Evolutionary conservation across 2,888 invertebrate genomes (phyloP).

Genomic region (Ormia ochracea): DNA sequence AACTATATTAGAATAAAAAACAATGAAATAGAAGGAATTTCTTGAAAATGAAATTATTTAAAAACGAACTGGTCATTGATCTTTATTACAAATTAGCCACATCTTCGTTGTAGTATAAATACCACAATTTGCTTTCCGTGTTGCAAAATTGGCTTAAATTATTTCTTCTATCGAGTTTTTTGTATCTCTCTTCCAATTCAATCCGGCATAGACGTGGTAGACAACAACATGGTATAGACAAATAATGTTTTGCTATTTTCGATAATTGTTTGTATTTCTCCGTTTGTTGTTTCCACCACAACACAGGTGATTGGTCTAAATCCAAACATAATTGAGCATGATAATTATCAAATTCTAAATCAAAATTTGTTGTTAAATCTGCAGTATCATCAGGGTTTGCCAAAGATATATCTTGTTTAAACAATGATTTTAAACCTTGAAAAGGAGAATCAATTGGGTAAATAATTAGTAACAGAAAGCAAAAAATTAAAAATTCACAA

Average conservation of each 20-base stretch:
- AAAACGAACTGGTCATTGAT: not conserved
- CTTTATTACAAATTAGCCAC: not conserved
- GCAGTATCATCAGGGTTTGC: not conserved
- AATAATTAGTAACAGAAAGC: too few relatives aligned
- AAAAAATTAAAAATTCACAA: too few relatives aligned
- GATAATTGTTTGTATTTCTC: conserved; percentile 65
- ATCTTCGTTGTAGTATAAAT: conserved; percentile 59
- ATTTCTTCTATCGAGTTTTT: conserved; percentile 31
- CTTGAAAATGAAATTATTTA: conserved; percentile 11
- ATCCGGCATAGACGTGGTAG: conserved; percentile 60
- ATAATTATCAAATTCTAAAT: conserved; percentile 67
- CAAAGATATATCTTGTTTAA: conserved; percentile 56
- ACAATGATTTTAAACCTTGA: conserved; percentile 67
- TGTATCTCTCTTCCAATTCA: conserved; percentile 3
- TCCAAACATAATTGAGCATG: conserved; percentile 65
- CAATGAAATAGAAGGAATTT: conserved; percentile 44
- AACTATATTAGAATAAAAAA: conserved; percentile 37
- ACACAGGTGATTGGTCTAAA: conserved; percentile 69
- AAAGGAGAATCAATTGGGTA: not conserved
- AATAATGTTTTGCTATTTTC: conserved; percentile 67
- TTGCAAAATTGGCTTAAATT: conserved; percentile 34
- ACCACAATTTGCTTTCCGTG: conserved; percentile 61
- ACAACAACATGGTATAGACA: conserved; percentile 67
- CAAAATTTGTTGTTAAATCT: conserved; percentile 61
- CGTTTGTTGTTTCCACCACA: conserved; percentile 69